Conservation (phyloP, 2,888 invertebrate species). For the Ornithoptera alexandrae region DNA sequence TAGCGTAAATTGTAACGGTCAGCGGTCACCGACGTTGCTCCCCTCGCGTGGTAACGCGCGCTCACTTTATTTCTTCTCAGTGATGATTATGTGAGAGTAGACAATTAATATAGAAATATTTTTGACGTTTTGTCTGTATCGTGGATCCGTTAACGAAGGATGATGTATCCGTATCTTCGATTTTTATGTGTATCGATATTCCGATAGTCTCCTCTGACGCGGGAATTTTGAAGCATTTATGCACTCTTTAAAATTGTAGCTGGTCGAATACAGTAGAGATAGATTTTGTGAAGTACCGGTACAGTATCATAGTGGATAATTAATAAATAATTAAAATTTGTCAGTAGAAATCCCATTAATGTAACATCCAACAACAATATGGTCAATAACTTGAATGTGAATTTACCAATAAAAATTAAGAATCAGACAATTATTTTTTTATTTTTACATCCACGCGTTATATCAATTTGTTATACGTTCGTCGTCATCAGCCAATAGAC, state of each 20-base stretch:
- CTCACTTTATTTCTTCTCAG: conserved; percentile 55
- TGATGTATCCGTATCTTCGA: conserved; percentile 66
- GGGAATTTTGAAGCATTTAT: conserved; percentile 75
- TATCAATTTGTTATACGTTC: too few relatives aligned
- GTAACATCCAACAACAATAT: conserved; percentile 75
- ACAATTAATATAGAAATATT: conserved; percentile 73
- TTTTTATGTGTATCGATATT: conserved; percentile 55
- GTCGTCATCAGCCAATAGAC: too few relatives aligned
- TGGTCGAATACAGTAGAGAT: conserved; percentile 66
- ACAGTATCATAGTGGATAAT: conserved; percentile 73
- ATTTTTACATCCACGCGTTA: too few relatives aligned
- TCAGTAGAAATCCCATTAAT: conserved; percentile 70
- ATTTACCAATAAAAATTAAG: conserved; percentile 78
- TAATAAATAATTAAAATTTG: conserved; percentile 62
- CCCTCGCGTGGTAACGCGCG: conserved; percentile 52
- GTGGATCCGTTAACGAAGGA: conserved; percentile 62
- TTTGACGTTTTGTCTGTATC: conserved; percentile 77
- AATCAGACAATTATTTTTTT: conserved; percentile 44
- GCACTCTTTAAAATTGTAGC: conserved; percentile 71
- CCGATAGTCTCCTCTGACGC: conserved; percentile 59
- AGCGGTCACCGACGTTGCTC: conserved; percentile 43
- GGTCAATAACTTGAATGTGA: conserved; percentile 80
- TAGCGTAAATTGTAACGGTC: conserved; percentile 46
- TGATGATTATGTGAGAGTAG: conserved; percentile 69
- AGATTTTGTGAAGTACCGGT: conserved; percentile 75